Evolutionary conservation across 2,888 invertebrate species (phyloP).

Genomic region (Limulus polyphemus): DNA sequence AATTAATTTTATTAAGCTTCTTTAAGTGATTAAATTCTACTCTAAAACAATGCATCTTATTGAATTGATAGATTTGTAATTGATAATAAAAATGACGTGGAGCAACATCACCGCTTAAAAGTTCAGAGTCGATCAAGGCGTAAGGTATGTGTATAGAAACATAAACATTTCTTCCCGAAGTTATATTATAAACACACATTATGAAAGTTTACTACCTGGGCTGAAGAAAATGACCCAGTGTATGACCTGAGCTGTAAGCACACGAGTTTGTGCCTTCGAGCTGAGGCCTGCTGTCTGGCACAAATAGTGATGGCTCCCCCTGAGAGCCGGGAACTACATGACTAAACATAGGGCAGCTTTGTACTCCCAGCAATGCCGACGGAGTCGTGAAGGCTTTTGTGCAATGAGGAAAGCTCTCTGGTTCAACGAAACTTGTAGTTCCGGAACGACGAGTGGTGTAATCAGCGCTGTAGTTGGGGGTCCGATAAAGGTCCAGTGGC

Average conservation of each 20-base stretch:
- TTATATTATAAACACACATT: too few relatives aligned
- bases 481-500: slow-evolving; percentile 14
- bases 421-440: slow-evolving; percentile 9
- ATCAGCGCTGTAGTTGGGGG: slow-evolving; percentile 8
- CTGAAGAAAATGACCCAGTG: slow-evolving; percentile 18
- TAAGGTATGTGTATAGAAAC: too few relatives aligned
- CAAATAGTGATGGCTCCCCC: slow-evolving; percentile 8
- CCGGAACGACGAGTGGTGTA: slow-evolving; percentile 7
- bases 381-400: slow-evolving; percentile 11
- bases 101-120: too few relatives aligned
- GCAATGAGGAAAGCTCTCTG: slow-evolving; percentile 13
- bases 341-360: slow-evolving; percentile 21
- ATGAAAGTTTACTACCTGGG: slow-evolving; percentile 7
- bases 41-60: too few relatives aligned
- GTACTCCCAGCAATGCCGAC: slow-evolving; percentile 11
- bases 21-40: too few relatives aligned
- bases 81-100: too few relatives aligned
- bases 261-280: slow-evolving; percentile 10
- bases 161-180: too few relatives aligned
- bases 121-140: too few relatives aligned
- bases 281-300: slow-evolving; percentile 4
- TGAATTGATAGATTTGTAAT: too few relatives aligned
- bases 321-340: slow-evolving; percentile 17
- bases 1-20: too few relatives aligned
- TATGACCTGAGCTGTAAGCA: slow-evolving; percentile 19